These are phyloP conservation scores for Myiothlypis chrysogaster DNA, from an alignment of 2,797 vertebrate species.

Conservation along the genomic window DNA sequence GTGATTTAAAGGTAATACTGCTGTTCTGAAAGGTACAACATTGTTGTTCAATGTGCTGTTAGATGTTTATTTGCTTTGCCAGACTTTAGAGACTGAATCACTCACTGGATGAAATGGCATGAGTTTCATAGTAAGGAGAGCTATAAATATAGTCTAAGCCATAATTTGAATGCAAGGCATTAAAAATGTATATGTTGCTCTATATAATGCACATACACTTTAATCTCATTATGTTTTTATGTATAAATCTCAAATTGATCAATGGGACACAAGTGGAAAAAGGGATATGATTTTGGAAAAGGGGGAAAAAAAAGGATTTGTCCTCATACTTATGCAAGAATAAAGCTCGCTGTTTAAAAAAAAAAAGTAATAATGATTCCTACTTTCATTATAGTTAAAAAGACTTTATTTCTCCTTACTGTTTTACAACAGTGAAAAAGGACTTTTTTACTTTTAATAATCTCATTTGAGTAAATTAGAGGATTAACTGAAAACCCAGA, in stretches of 20 bases:
- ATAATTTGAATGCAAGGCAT: not conserved
- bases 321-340: not conserved
- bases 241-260: not conserved
- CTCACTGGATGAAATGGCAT: not conserved
- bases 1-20: not conserved
- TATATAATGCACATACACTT: not conserved
- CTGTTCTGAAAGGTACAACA: not conserved
- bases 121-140: not conserved
- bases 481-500: slow-evolving; percentile 32
- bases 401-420: not conserved
- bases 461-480: slow-evolving; percentile 41
- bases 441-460: slow-evolving; percentile 7
- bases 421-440: not conserved
- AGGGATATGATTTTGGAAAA: not conserved
- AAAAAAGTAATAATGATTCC: not conserved
- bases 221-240: not conserved
- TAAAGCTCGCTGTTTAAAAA: not conserved
- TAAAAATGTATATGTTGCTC: not conserved
- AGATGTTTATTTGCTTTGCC: not conserved
- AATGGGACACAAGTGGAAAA: not conserved
- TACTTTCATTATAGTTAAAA: not conserved
- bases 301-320: fast-evolving
- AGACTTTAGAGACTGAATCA: not conserved
- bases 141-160: not conserved
- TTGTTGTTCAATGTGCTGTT: not conserved